Conservation (phyloP, 2,113 vertebrate genomes). For the Chamaea fasciata region DNA sequence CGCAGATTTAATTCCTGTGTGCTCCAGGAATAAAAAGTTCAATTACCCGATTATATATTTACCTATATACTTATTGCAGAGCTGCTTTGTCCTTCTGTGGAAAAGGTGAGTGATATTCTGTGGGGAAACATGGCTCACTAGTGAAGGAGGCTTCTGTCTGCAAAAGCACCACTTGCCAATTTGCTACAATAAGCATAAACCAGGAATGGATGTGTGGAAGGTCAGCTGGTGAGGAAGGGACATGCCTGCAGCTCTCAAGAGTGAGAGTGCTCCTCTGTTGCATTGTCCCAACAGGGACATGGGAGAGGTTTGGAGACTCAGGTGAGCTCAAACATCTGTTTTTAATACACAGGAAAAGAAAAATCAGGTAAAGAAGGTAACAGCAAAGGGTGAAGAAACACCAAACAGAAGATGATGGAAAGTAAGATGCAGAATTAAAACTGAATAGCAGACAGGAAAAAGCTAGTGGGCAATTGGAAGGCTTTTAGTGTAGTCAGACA, state of each 20-base stretch:
- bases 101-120: background rate
- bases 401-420: background rate
- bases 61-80: background rate
- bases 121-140: background rate
- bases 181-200: background rate
- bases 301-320: background rate
- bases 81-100: background rate
- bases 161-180: background rate
- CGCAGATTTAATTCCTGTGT: background rate
- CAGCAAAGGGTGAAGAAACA: background rate
- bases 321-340: background rate
- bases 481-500: background rate
- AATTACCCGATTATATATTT: background rate
- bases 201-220: background rate
- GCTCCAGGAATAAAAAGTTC: background rate
- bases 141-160: background rate
- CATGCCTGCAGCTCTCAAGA: background rate
- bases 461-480: background rate
- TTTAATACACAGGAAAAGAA: background rate
- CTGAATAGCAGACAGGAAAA: background rate
- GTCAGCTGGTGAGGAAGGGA: background rate
- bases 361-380: background rate
- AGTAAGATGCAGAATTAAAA: background rate
- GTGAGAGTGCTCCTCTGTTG: background rate
- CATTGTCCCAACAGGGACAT: accelerated